Base-by-base conservation (phyloP, 2,888 invertebrate genomes). In the Nineta flava region DNA sequence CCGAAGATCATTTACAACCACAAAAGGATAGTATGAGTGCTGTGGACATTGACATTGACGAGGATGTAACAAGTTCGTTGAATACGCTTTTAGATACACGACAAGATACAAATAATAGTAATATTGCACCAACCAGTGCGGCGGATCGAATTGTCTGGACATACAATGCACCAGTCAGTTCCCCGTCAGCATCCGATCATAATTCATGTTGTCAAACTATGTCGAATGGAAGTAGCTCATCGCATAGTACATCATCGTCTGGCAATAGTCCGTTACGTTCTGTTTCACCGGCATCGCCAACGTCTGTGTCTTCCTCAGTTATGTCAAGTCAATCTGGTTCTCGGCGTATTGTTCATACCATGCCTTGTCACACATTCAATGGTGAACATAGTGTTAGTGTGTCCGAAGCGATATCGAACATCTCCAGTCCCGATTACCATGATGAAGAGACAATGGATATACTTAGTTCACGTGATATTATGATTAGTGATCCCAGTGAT, bases 11-110 rank as follows among this genome's bases (percentile, higher is more conserved):
- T 64, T 70, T 94, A 55, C 88, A 90, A 70, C 76, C 79, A 60
- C 81, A 85, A 72, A 81, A 83, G 68, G 82, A 83, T 63, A 79
- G 78, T 42, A 79, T 90, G 67, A 86, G 86, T 61, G 82, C 88
- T 54, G 88, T 91, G 56, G 87, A 87, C 57, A 88, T 90, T 60
- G 92, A 93, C 60, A 84, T 92, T 64, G 93, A 91, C 65, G 93
- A 93, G 66, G 90, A 91, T 66, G 83, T 91, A 62, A 91, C 92
- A 62, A 91, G 92, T 65, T 93, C 93, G 55, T 74, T 94, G 53
- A 92, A 94, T 69, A 91, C 91, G 53, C 72, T 93, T 52, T 71
- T 92, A 56, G 91, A 91, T 71, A 88, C 87, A 47, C 72, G 81
- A 57, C 74, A 72, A 52, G 77, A 76, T 59, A 72, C 62, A 65